Percentiles rank a stretch among this genome's conserved stretches.
Evolutionary conservation across 2,888 invertebrate species (phyloP).

Genomic region (Phengaris arion): DNA sequence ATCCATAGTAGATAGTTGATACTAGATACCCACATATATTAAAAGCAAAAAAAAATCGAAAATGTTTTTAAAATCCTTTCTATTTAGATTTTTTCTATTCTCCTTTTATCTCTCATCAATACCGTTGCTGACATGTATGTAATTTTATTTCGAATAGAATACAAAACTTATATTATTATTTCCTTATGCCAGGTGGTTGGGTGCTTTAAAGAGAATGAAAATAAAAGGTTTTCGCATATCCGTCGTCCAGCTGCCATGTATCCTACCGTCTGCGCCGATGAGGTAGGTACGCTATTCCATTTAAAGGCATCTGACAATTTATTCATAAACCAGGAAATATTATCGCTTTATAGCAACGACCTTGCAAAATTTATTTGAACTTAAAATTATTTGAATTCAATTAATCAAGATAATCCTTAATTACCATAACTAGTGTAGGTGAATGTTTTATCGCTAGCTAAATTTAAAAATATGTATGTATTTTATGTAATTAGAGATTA

Average conservation of each 20-base stretch:
- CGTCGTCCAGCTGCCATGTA: not conserved
- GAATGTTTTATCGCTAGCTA: not conserved
- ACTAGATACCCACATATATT: not conserved
- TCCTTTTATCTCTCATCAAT: not conserved
- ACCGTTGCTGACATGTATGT: not conserved
- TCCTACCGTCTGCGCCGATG: conserved; percentile 10
- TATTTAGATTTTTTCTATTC: not conserved
- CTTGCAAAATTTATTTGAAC: not conserved
- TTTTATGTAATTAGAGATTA: not conserved
- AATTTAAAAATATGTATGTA: too few relatives aligned
- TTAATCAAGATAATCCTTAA: conserved; percentile 6
- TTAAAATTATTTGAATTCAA: conserved; percentile 2
- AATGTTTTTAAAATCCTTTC: not conserved
- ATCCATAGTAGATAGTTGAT: not conserved
- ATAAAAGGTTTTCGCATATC: conserved; percentile 11
- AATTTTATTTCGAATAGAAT: conserved; percentile 6
- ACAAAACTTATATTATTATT: not conserved
- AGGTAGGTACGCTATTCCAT: not conserved
- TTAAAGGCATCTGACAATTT: not conserved
- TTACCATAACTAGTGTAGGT: not conserved
- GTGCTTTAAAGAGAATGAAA: not conserved
- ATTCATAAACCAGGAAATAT: conserved; percentile 9
- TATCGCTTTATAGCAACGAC: not conserved
- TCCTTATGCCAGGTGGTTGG: not conserved
- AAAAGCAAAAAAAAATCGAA: not conserved